phyloP scores from a whole-genome alignment of 2,113 vertebrate species.

The Rhombomys opimus region DNA sequence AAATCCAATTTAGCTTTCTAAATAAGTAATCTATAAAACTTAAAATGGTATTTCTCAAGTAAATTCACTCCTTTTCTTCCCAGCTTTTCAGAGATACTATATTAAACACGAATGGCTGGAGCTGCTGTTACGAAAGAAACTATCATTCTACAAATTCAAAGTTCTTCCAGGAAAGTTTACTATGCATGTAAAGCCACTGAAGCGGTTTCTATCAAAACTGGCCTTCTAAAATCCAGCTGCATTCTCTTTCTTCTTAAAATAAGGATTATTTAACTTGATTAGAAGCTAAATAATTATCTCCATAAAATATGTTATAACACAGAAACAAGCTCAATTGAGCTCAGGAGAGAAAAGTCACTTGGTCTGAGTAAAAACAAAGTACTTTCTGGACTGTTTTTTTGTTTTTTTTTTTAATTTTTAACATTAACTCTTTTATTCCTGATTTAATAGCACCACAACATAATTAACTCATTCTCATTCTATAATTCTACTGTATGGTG shows the following conservation, averaged over 20 bases:
- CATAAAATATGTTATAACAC: slow-evolving; percentile 37
- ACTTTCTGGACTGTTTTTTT: neutral
- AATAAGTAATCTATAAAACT: slow-evolving; percentile 72
- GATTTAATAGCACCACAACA: slow-evolving; percentile 36
- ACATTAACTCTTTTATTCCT: slow-evolving; percentile 62
- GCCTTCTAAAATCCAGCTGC: slow-evolving; percentile 5
- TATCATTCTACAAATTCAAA: slow-evolving; percentile 54
- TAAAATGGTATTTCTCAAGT: slow-evolving; percentile 72
- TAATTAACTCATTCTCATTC: slow-evolving; percentile 54
- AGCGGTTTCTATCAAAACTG: slow-evolving; percentile 30
- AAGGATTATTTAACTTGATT: slow-evolving; percentile 52
- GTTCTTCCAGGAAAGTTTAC: slow-evolving; percentile 67
- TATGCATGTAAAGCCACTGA: neutral
- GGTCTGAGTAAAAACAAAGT: slow-evolving; percentile 24
- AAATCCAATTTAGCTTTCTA: slow-evolving; percentile 77
- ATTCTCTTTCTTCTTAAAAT: neutral
- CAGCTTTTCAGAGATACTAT: slow-evolving; percentile 58
- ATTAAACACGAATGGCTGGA: slow-evolving; percentile 55
- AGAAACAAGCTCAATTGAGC: slow-evolving; percentile 56
- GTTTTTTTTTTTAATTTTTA: slow-evolving; percentile 3
- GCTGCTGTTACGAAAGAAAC: slow-evolving; percentile 59
- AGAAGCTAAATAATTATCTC: slow-evolving; percentile 39
- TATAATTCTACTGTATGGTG: neutral
- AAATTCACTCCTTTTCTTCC: slow-evolving; percentile 57
- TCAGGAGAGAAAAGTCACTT: slow-evolving; percentile 52